A percentile compares a stretch with the other conserved stretches of the same genome.
These are phyloP conservation scores for Corythaeola cristata DNA, from an alignment of 2,113 vertebrate species.

Conservation along the genomic window DNA sequence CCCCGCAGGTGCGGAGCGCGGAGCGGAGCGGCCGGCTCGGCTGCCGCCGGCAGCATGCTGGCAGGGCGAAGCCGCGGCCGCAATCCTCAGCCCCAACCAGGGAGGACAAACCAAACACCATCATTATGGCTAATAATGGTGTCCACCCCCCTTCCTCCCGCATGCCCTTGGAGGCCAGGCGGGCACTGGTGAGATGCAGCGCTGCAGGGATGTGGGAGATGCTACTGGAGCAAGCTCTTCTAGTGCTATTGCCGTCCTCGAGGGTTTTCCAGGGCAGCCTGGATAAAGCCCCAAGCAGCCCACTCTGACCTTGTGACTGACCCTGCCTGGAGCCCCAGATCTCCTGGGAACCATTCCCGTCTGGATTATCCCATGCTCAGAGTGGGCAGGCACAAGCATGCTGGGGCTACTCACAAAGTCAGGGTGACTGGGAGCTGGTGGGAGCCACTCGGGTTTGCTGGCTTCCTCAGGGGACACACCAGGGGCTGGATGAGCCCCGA, in stretches of 20 bases:
- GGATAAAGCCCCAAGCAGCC: not conserved
- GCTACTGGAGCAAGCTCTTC: not conserved
- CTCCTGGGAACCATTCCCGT: not conserved
- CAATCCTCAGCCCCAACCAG: not conserved
- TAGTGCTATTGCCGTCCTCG: accelerated
- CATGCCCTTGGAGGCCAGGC: not conserved
- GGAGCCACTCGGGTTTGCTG: not conserved
- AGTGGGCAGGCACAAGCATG: not conserved
- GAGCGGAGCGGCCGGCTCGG: not conserved
- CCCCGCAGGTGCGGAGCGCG: slow-evolving; percentile 23
- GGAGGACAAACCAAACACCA: not conserved
- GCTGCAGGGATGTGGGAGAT: not conserved
- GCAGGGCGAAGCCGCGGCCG: not conserved
- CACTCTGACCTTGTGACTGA: not conserved
- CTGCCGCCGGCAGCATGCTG: not conserved
- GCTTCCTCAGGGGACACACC: not conserved
- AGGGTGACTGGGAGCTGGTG: not conserved
- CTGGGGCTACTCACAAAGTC: not conserved
- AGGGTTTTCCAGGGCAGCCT: not conserved
- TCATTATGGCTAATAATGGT: not conserved
- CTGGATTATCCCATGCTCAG: not conserved
- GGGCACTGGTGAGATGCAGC: not conserved
- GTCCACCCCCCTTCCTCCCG: not conserved
- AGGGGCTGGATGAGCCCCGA: not conserved
- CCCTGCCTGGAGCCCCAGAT: not conserved